phyloP scores from a whole-genome alignment of 35 echinoderm and acorn worm species.

The Ophiothrix spiculata region DNA sequence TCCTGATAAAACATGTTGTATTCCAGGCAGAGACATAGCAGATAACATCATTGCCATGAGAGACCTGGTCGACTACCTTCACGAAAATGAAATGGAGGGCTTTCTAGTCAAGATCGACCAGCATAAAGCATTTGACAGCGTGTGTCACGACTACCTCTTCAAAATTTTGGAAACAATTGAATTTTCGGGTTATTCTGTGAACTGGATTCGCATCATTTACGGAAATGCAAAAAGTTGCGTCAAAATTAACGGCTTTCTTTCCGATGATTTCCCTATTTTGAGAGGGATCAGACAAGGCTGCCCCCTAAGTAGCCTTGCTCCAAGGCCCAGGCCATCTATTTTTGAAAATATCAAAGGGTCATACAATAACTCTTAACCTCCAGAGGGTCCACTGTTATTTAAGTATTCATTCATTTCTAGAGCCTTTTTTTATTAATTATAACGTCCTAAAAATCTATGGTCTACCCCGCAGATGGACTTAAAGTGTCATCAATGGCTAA shows the following conservation, averaged over 20 bases:
- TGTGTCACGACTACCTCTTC: conserved; percentile 32
- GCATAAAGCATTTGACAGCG: conserved; percentile 54
- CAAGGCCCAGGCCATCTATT: no score
- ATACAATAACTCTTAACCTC: no score
- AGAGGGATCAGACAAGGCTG: neutral
- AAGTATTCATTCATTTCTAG: no score
- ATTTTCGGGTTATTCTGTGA: conserved; percentile 27
- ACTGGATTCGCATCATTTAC: conserved; percentile 44
- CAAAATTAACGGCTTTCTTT: neutral
- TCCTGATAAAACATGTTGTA: conserved; percentile 52
- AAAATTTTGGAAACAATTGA: conserved; percentile 38
- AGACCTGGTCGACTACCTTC: conserved; percentile 41
- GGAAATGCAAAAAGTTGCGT: neutral
- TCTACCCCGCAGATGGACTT: no score
- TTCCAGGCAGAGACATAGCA: conserved; percentile 46
- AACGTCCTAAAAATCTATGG: no score
- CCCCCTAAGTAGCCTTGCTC: no score
- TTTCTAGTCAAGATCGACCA: conserved; percentile 49
- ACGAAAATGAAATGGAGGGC: neutral
- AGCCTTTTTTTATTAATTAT: no score
- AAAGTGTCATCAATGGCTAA: no score
- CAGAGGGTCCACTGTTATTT: no score
- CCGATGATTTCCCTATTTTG: neutral
- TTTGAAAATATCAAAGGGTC: no score
- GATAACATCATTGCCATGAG: conserved; percentile 45